These are phyloP conservation scores for Zelleria hepariella DNA, from an alignment of 2,888 invertebrate species.

Conservation along the genomic window DNA sequence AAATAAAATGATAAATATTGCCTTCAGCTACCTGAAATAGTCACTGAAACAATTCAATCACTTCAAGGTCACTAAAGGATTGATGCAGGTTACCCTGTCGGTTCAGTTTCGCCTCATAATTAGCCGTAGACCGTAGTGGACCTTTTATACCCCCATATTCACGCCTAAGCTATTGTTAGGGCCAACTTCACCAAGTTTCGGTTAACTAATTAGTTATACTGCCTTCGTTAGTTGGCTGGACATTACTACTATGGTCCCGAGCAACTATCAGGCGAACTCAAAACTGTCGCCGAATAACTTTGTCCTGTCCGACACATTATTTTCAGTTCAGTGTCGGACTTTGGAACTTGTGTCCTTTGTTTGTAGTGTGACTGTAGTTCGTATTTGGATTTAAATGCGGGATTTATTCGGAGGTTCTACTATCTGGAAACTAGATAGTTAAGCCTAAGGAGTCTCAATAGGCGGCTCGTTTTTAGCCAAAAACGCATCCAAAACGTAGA, in stretches of 20 bases:
- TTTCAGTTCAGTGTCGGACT: neutral
- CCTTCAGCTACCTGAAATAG: too few relatives aligned
- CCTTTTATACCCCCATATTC: neutral
- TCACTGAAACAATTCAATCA: too few relatives aligned
- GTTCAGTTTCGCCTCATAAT: too few relatives aligned
- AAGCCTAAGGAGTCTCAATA: too few relatives aligned
- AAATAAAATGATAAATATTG: too few relatives aligned
- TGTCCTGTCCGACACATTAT: neutral
- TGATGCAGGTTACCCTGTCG: too few relatives aligned
- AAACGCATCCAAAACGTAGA: too few relatives aligned
- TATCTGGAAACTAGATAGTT: too few relatives aligned
- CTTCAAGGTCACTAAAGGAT: too few relatives aligned
- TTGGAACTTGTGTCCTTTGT: neutral
- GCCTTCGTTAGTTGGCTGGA: neutral
- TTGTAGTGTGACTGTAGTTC: neutral
- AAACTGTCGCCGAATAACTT: neutral
- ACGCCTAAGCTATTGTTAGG: neutral
- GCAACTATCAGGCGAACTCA: neutral
- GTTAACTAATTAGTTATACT: conserved; percentile 2
- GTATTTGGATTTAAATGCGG: neutral
- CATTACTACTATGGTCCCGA: neutral
- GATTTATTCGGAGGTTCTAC: too few relatives aligned
- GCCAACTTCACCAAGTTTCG: neutral
- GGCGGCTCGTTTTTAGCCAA: too few relatives aligned
- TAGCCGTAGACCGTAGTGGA: neutral